These are phyloP conservation scores for Athene cunicularia DNA, from an alignment of 2,113 vertebrate species.

Conservation along the genomic window DNA sequence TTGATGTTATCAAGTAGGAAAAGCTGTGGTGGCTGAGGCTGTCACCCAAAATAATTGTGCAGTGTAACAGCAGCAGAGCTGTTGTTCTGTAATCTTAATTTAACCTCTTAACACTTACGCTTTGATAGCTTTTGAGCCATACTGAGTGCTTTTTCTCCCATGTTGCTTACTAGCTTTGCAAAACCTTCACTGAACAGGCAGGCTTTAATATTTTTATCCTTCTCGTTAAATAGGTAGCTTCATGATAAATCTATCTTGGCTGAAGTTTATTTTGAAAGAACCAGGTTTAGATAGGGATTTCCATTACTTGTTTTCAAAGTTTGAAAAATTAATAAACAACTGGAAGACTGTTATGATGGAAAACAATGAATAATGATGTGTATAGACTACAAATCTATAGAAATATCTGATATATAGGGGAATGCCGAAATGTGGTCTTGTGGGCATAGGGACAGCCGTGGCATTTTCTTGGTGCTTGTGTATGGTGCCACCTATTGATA, in stretches of 20 bases:
- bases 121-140: neutral
- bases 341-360: neutral
- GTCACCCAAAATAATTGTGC: neutral
- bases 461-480: neutral
- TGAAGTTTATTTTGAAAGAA: neutral
- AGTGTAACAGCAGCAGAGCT: too few species aligned
- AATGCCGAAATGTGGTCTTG: neutral
- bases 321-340: neutral
- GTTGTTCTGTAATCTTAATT: too few species aligned
- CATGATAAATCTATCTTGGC: neutral
- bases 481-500: constrained; percentile 56
- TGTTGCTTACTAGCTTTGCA: neutral
- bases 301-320: neutral
- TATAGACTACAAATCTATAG: neutral
- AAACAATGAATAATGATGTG: neutral
- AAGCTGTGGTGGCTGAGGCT: neutral
- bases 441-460: neutral
- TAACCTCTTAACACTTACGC: too few species aligned
- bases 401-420: neutral
- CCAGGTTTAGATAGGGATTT: neutral
- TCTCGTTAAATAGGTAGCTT: neutral
- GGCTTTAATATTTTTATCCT: neutral
- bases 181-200: neutral
- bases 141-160: fast-evolving
- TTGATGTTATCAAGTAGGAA: neutral